Evolutionary conservation across 2,797 vertebrate genomes (phyloP), one percentile per base, ranked within the genome.

Genomic region (Buphagus erythrorhynchus): DNA sequence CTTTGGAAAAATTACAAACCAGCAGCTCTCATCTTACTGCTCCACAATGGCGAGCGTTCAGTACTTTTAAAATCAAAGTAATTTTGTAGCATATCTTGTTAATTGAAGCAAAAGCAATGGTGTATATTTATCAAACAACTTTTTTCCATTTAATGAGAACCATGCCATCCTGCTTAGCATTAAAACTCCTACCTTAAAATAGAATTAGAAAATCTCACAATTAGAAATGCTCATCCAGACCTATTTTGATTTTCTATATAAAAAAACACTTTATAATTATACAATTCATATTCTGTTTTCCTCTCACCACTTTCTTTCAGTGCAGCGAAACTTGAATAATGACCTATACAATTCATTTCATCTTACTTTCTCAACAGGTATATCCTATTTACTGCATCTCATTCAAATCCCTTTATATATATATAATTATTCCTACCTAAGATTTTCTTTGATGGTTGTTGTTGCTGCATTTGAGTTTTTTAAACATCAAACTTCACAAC

Each of bases 371-470:
- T 78, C 76, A 92, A 84, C 31, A 48, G 8, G 29, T 51, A 81
- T 36, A 75, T 33, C 25, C 82, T 75, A 81, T 68, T 93, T 62
- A 86, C 66, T 59, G 69, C 31, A 81, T 6, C 38, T 88, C 62
- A 86, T 80, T 91, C 79, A 90, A 91, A 86, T n/a, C 11, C 35
- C 5, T 78, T 68, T 91, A 49, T 36, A 58, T 51, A 57, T 54
- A 54, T 66, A 49, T 48, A 73, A 77, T 90, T 93, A 95, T 75
- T 92, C 40, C 90, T 76, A 40, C 36, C n/a, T 21, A 52, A 51
- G 65, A 88, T 67, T 85, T 76, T 82, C 85, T 96, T 95, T 96
- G 88, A 95, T 93, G 76, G 36, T 73, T 75, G 51, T 38, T 88
- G 33, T 78, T 86, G 82, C 49, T 83, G 43, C 45, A 90, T 73